Evolutionary conservation across 2,113 vertebrate genomes (phyloP).

Genomic region (Manacus vitellinus): DNA sequence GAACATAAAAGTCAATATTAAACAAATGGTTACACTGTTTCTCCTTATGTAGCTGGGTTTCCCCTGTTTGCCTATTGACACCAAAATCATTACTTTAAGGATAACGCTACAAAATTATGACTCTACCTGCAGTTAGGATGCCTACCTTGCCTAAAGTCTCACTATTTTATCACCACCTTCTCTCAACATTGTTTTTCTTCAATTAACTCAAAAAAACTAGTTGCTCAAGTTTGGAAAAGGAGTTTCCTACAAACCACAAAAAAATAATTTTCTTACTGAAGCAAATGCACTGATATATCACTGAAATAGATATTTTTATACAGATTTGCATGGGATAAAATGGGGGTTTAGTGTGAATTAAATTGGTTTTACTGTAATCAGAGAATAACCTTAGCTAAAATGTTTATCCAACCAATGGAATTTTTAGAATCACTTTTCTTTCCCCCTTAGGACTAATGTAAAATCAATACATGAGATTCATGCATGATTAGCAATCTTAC

Average conservation of each 20-base stretch:
- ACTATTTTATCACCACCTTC: not conserved
- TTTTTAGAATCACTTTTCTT: not conserved
- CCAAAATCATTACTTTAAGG: not conserved
- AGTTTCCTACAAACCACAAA: not conserved
- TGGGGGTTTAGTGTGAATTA: not conserved
- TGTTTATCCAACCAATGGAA: not conserved
- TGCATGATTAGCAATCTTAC: not conserved
- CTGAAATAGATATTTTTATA: not conserved
- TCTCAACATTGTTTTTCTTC: not conserved
- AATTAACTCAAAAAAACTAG: not conserved
- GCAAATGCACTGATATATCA: not conserved
- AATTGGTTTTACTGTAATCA: not conserved
- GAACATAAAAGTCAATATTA: not conserved
- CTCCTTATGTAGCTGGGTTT: not conserved
- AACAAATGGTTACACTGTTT: not conserved
- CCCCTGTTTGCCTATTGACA: not conserved
- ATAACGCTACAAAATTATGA: not conserved
- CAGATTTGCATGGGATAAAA: not conserved
- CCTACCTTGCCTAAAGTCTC: not conserved
- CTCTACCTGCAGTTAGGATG: not conserved
- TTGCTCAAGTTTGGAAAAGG: not conserved
- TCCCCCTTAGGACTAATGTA: not conserved
- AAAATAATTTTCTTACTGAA: not conserved
- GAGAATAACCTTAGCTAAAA: not conserved
- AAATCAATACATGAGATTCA: slow-evolving; percentile 6